Conservation (phyloP, 2,113 vertebrate genomes). For the Podocnemis expansa region DNA sequence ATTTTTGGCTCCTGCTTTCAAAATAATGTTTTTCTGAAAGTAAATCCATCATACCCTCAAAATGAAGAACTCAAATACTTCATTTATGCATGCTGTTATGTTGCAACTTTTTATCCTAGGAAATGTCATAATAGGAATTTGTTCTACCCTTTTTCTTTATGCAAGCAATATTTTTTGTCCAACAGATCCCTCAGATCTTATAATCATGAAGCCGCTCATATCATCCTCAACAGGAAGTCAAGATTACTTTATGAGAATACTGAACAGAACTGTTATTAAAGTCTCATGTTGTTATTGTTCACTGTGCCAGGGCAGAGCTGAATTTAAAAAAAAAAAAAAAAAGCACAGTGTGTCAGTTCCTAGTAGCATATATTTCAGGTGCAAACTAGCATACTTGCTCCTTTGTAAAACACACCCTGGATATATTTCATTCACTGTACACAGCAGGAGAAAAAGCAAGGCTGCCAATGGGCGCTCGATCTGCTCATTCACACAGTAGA, state of each 20-base stretch:
- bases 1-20: neutral
- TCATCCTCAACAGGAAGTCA: neutral
- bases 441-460: neutral
- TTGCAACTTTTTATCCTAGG: neutral
- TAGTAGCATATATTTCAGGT: neutral
- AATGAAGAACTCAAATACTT: neutral
- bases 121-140: neutral
- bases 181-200: neutral
- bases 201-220: neutral
- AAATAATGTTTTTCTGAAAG: neutral
- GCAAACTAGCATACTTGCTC: neutral
- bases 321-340: too few species aligned
- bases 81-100: neutral
- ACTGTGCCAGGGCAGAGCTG: neutral
- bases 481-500: neutral
- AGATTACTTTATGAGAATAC: neutral
- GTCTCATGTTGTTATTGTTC: neutral
- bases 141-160: neutral
- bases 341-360: neutral
- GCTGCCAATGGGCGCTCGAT: neutral
- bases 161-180: neutral
- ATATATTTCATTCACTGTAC: neutral
- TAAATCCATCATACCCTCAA: neutral
- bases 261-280: neutral
- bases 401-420: neutral